Conservation (phyloP, 23 tunicate genomes). For the Aplidium turbinatum region DNA sequence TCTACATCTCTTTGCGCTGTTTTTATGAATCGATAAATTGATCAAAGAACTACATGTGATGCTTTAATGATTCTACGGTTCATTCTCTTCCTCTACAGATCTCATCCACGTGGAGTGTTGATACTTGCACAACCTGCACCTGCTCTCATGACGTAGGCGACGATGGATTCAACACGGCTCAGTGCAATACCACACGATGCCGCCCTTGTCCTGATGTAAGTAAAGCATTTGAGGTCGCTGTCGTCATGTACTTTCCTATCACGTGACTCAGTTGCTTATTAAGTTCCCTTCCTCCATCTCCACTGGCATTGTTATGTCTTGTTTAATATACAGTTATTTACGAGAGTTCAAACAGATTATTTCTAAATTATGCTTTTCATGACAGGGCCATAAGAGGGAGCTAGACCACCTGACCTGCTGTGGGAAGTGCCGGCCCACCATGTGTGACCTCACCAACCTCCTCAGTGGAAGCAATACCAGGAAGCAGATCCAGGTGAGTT, state of each 20-base stretch:
- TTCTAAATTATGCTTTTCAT: too few relatives aligned
- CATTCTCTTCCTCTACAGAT: background rate
- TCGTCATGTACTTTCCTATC: too few relatives aligned
- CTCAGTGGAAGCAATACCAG: conserved; percentile 2
- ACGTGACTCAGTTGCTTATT: too few relatives aligned
- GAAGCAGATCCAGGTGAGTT: conserved; percentile 13
- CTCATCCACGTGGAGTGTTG: conserved; percentile 10
- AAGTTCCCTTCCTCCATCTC: too few relatives aligned
- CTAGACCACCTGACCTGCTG: conserved; percentile 37
- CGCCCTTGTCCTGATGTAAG: conserved; percentile 31
- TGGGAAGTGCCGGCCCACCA: conserved; percentile 49
- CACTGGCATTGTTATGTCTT: too few relatives aligned
- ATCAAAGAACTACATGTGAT: too few relatives aligned
- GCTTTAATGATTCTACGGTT: too few relatives aligned
- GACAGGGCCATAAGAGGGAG: conserved; percentile 33
- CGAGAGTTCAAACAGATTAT: too few relatives aligned
- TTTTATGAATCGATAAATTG: too few relatives aligned
- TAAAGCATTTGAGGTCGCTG: background rate
- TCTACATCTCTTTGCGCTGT: too few relatives aligned
- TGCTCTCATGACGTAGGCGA: conserved; percentile 22
- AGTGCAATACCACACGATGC: conserved; percentile 37
- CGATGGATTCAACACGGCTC: conserved; percentile 47
- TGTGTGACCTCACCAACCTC: conserved; percentile 14
- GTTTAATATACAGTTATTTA: too few relatives aligned
- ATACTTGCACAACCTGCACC: conserved; percentile 36